phyloP scores from a whole-genome alignment of 2,113 vertebrate species.

The Chrysochloris asiatica region DNA sequence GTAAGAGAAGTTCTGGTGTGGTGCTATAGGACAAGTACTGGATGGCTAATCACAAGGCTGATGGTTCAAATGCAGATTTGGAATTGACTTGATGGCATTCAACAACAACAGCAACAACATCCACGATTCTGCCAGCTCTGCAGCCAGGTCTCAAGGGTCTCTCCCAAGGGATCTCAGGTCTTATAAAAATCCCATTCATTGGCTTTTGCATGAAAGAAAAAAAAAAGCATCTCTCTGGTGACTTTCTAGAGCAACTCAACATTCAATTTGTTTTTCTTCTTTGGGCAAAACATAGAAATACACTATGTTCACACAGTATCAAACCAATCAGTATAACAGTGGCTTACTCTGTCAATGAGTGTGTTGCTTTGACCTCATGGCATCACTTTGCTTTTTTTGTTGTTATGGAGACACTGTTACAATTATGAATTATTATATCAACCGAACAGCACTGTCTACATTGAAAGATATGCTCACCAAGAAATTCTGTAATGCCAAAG shows the following conservation, averaged over 20 bases:
- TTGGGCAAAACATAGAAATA: constrained; percentile 34
- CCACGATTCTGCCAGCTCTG: too few species aligned
- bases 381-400: constrained; percentile 20
- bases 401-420: background rate
- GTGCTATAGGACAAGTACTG: too few species aligned
- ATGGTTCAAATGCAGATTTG: too few species aligned
- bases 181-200: too few species aligned
- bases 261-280: background rate
- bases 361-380: background rate
- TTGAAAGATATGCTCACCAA: background rate
- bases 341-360: background rate
- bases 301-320: background rate
- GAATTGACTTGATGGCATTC: too few species aligned
- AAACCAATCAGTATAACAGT: constrained; percentile 4
- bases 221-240: background rate
- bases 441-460: background rate
- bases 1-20: too few species aligned
- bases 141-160: too few species aligned
- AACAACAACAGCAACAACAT: too few species aligned
- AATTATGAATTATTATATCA: background rate
- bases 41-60: too few species aligned
- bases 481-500: background rate
- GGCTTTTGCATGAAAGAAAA: too few species aligned
- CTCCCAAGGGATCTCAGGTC: too few species aligned
- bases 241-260: constrained; percentile 15